Evolutionary conservation across 2,113 vertebrate genomes (phyloP).

Genomic region (Vombatus ursinus): DNA sequence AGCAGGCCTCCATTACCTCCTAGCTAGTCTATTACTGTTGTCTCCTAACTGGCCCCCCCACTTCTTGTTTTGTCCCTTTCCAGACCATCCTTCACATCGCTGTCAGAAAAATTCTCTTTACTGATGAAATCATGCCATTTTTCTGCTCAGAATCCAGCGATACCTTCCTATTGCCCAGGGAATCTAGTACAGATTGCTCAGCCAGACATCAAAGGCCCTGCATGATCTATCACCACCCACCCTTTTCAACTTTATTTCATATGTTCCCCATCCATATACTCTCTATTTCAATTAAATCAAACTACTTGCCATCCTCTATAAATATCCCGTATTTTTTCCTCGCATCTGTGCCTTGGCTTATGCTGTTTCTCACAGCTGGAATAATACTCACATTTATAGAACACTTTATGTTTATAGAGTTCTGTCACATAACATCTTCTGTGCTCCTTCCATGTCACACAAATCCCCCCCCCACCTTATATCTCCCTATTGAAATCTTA

Average conservation of each 20-base stretch:
- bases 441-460: not conserved
- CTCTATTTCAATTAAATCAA: not conserved
- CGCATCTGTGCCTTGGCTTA: not conserved
- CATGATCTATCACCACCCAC: not conserved
- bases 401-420: not conserved
- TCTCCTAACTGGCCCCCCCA: not conserved
- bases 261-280: not conserved
- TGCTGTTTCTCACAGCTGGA: not conserved
- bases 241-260: not conserved
- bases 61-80: not conserved
- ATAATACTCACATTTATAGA: not conserved
- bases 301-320: not conserved
- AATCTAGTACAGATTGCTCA: not conserved
- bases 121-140: not conserved
- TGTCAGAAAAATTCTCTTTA: not conserved
- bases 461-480: too few species aligned
- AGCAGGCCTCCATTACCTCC: not conserved
- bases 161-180: not conserved
- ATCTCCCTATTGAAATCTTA: too few species aligned
- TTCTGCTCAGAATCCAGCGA: not conserved
- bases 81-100: not conserved
- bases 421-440: not conserved
- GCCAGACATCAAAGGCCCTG: not conserved
- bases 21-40: not conserved
- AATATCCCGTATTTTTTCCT: not conserved